Evolutionary conservation across 1,140 invertebrate genomes (phyloP).

Genomic region (Mycetomoellerius zeteki): DNA sequence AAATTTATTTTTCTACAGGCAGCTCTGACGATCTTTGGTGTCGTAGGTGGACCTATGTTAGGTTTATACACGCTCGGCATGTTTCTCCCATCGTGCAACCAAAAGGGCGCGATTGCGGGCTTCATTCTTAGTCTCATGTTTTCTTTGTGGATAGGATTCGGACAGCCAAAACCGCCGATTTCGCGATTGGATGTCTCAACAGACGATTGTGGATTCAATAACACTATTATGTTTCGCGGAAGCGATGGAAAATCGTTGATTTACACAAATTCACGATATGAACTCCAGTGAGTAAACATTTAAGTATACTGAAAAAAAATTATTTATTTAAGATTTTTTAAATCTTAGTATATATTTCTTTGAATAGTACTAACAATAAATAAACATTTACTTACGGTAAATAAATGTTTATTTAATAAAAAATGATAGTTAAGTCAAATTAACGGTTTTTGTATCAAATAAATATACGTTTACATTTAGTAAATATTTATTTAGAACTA

Average conservation of each 20-base stretch:
- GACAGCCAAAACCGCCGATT: slow-evolving; percentile 90
- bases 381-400: no score
- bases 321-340: no score
- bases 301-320: neutral
- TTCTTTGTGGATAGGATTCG: slow-evolving; percentile 95
- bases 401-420: no score
- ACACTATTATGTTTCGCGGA: slow-evolving; percentile 36
- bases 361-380: no score
- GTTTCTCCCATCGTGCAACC: slow-evolving; percentile 89
- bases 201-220: slow-evolving; percentile 86
- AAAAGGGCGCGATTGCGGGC: slow-evolving; percentile 91
- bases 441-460: no score
- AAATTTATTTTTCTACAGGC: slow-evolving; percentile 86
- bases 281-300: slow-evolving; percentile 48
- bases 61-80: slow-evolving; percentile 93
- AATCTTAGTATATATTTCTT: no score
- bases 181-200: slow-evolving; percentile 88
- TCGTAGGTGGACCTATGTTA: slow-evolving; percentile 93
- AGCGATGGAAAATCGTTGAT: slow-evolving; percentile 15
- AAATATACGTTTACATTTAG: no score
- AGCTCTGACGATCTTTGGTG: slow-evolving; percentile 92
- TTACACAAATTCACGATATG: neutral
- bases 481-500: no score
- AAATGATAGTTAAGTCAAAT: no score
- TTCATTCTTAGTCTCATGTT: slow-evolving; percentile 90